Evolutionary conservation across 2,797 vertebrate species (phyloP).

Genomic region (Labeo calbasu): DNA sequence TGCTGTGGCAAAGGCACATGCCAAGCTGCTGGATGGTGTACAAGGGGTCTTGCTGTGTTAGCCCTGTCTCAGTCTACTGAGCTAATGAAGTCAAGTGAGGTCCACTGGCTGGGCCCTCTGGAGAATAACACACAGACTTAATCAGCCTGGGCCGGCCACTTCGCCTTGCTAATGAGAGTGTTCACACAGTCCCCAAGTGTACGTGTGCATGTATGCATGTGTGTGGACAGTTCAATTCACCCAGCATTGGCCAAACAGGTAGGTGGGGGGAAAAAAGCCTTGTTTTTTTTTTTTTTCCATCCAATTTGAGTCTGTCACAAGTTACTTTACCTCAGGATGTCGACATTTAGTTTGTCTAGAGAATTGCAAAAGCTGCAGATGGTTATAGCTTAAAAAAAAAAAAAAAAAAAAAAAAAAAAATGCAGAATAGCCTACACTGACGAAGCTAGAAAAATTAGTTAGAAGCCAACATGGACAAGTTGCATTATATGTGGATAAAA

Average conservation of each 20-base stretch:
- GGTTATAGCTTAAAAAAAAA: not conserved
- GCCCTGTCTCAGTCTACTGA: constrained; percentile 50
- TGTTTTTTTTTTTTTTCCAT: constrained; percentile 21
- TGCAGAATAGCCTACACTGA: not conserved
- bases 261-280: constrained; percentile 10
- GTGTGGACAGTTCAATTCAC: constrained; percentile 39
- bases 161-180: constrained; percentile 56
- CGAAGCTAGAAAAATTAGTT: not conserved
- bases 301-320: not conserved
- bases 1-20: not conserved
- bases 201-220: constrained; percentile 6
- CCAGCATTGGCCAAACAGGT: constrained; percentile 17
- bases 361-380: constrained; percentile 5
- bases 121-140: constrained; percentile 62
- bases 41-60: constrained; percentile 35
- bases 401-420: not conserved
- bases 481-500: no score
- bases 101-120: constrained; percentile 51
- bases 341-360: constrained; percentile 27
- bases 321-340: constrained; percentile 29
- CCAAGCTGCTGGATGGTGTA: constrained; percentile 17
- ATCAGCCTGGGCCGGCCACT: constrained; percentile 57
- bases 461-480: not conserved
- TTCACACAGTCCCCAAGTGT: constrained; percentile 50
- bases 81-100: constrained; percentile 66